These are phyloP conservation scores for Lepidocyrtoides sp. DNA, from an alignment of 2,888 invertebrate species.

Conservation along the genomic window DNA sequence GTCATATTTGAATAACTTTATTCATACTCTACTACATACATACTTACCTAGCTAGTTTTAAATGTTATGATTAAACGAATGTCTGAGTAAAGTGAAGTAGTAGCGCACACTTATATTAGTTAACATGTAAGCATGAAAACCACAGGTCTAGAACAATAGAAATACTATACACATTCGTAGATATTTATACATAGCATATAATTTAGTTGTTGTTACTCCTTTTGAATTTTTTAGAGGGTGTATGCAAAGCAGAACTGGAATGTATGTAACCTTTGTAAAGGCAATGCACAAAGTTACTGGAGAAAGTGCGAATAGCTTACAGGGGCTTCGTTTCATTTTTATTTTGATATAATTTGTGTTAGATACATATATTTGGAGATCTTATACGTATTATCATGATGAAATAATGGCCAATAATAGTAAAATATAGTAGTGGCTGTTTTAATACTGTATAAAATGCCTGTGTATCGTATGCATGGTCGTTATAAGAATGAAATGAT, in stretches of 20 bases:
- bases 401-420: background rate
- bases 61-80: background rate
- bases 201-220: background rate
- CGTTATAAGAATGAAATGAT: conserved; percentile 12
- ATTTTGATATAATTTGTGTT: conserved; percentile 33
- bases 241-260: background rate
- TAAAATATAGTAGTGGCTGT: conserved; percentile 19
- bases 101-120: background rate
- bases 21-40: background rate
- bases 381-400: background rate
- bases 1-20: background rate
- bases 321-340: conserved; percentile 16
- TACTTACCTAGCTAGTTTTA: background rate
- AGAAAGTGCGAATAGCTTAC: background rate
- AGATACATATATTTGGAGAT: conserved; percentile 8
- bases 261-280: background rate
- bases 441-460: conserved; percentile 21
- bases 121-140: background rate
- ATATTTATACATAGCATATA: background rate
- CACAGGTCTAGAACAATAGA: background rate
- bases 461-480: conserved; percentile 35
- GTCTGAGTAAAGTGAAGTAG: background rate
- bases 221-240: background rate
- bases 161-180: background rate
- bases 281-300: conserved; percentile 7